These are phyloP conservation scores for Chironomus tentans DNA, from an alignment of 2,888 invertebrate species.

Conservation along the genomic window DNA sequence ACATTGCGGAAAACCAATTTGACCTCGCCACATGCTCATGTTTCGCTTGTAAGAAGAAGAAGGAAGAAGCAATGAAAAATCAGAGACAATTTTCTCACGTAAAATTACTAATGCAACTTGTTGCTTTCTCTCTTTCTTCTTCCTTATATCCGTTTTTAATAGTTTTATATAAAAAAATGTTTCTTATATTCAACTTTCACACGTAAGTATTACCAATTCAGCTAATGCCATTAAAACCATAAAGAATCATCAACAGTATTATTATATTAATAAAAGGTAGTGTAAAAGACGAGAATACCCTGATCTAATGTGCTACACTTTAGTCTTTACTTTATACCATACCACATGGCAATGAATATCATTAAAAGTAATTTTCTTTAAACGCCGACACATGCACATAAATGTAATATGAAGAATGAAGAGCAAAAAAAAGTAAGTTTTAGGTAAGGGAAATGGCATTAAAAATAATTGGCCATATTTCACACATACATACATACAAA, in stretches of 20 bases:
- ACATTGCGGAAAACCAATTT: neutral
- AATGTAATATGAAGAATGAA: neutral
- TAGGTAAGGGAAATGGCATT: neutral
- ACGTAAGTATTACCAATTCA: neutral
- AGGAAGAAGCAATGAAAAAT: neutral
- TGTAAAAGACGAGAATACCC: neutral
- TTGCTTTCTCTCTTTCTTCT: neutral
- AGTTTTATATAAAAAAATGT: neutral
- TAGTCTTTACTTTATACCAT: no score
- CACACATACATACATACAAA: neutral
- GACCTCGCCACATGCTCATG: neutral
- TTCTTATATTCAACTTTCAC: neutral
- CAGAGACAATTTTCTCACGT: neutral
- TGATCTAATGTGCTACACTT: neutral
- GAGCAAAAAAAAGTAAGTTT: neutral
- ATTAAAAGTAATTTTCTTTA: slow-evolving; percentile 6
- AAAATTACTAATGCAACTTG: neutral
- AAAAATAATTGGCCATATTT: slow-evolving; percentile 13
- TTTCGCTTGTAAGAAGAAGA: neutral
- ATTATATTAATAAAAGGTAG: neutral
- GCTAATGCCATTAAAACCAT: slow-evolving; percentile 6
- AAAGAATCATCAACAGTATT: slow-evolving; percentile 13
- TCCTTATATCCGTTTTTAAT: neutral
- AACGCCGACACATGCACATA: slow-evolving; percentile 10
- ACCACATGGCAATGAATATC: neutral